Evolutionary conservation across 2,888 invertebrate genomes (phyloP), one percentile per base, ranked within the genome.

Genomic region (Trissoscelio sp.): DNA sequence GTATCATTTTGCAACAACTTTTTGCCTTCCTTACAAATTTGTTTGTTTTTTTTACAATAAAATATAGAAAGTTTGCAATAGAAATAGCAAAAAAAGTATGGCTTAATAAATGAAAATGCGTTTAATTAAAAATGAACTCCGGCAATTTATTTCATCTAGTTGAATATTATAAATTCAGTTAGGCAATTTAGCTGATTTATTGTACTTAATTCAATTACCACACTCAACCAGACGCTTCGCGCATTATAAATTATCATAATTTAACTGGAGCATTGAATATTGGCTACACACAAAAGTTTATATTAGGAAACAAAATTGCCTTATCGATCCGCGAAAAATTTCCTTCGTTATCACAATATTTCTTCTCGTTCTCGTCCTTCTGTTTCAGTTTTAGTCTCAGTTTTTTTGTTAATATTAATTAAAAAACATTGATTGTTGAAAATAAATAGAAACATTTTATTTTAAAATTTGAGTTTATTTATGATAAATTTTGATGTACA

Each of bases 121-220:
- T 60, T 69, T 62, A 66, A 79, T 79, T 72, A 64, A 72, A 79
- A 66, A 79, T 79, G 58, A 28, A 42, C 57, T 9, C 37, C 28
- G 37, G 46, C 48, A 53, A 57, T 72, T 78, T 72, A 64, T 72
- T 64, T 64, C 62, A 44, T 24, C 57, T 51, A 57, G 53, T 39
- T 46, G 58, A 70, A 78, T 78, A 72, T 78, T 72, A 72, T 78
- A 78, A 64, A 78, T 78, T 72, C 78, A 55, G 78, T 79, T 72
- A 70, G 72, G 78, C 66, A 79, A 70, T 79, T 79, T 79, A 79
- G 78, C 24, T 70, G 70, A 79, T 79, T 79, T 79, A 79, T 79
- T 72, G 48, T 51, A 72, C 72, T 72, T 79, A 58, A 72, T 79
- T 70, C 72, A 72, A 79, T 79, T 72, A 79, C 66, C 57, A 34